A percentile compares a stretch with the other conserved stretches of the same genome.
Conservation (phyloP, 2,797 vertebrate species). For the Gila robusta region DNA sequence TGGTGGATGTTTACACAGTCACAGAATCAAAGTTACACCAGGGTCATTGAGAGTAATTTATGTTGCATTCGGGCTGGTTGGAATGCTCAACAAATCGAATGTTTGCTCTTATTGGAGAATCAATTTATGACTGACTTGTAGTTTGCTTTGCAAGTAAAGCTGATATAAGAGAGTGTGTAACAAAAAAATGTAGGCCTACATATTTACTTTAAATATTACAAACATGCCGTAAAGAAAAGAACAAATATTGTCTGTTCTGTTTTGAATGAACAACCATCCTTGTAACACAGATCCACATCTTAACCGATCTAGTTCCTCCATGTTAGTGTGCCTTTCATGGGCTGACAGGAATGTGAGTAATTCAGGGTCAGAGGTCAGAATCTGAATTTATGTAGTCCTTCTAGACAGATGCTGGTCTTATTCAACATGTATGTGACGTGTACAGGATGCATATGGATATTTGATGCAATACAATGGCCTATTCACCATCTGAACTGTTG, state of each 20-base stretch:
- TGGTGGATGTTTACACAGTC: conserved; percentile 11
- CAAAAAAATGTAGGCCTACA: not conserved
- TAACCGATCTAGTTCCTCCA: not conserved
- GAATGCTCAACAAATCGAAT: not conserved
- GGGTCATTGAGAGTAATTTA: not conserved
- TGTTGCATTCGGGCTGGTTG: not conserved
- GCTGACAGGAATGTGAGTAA: conserved; percentile 49
- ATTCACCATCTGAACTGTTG: conserved; percentile 22
- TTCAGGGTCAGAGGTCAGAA: conserved; percentile 49
- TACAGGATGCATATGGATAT: not conserved
- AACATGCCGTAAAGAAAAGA: not conserved
- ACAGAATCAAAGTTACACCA: not conserved
- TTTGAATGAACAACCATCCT: not conserved
- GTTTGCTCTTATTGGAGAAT: not conserved
- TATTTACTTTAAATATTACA: not conserved
- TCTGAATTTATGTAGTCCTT: conserved; percentile 18
- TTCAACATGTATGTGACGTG: not conserved
- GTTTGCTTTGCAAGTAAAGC: not conserved
- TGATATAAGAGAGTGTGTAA: not conserved
- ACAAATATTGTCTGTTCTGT: not conserved
- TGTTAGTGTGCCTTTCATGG: conserved; percentile 21
- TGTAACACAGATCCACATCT: not conserved
- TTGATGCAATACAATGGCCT: conserved; percentile 15
- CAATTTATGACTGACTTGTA: not conserved
- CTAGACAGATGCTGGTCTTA: conserved; percentile 31